These are phyloP conservation scores for Myocastor coypus DNA, from an alignment of 2,113 vertebrate species.

Conservation along the genomic window DNA sequence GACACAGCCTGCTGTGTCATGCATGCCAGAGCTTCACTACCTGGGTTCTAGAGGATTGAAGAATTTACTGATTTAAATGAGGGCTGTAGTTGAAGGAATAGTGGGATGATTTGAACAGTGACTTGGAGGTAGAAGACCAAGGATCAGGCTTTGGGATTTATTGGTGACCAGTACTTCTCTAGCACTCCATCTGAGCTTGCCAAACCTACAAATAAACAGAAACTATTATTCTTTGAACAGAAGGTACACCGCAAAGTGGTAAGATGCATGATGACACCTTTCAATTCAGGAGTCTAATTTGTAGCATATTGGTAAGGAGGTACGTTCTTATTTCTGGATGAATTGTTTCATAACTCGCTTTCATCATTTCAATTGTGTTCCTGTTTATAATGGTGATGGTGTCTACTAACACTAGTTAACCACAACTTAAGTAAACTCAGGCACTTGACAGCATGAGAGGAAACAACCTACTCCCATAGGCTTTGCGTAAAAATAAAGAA, in stretches of 20 bases:
- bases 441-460: constrained; percentile 21
- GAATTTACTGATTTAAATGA: neutral
- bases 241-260: neutral
- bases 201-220: constrained; percentile 21
- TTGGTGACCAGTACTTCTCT: constrained; percentile 5
- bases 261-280: neutral
- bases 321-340: constrained; percentile 25
- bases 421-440: constrained; percentile 29
- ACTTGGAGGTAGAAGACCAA: constrained; percentile 40
- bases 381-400: neutral
- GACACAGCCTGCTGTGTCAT: neutral
- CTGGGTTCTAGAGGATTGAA: neutral
- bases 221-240: constrained; percentile 37
- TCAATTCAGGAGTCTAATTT: neutral
- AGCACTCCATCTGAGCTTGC: constrained; percentile 1
- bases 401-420: neutral
- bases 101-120: neutral
- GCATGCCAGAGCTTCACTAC: neutral
- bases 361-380: neutral
- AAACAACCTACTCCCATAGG: constrained; percentile 27
- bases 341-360: neutral
- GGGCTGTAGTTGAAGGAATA: neutral
- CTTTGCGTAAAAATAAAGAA: constrained; percentile 60
- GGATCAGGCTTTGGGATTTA: constrained; percentile 42
- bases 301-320: neutral